Base-by-base conservation (phyloP, 2,888 invertebrate genomes). In the Conchocele bisecta region DNA sequence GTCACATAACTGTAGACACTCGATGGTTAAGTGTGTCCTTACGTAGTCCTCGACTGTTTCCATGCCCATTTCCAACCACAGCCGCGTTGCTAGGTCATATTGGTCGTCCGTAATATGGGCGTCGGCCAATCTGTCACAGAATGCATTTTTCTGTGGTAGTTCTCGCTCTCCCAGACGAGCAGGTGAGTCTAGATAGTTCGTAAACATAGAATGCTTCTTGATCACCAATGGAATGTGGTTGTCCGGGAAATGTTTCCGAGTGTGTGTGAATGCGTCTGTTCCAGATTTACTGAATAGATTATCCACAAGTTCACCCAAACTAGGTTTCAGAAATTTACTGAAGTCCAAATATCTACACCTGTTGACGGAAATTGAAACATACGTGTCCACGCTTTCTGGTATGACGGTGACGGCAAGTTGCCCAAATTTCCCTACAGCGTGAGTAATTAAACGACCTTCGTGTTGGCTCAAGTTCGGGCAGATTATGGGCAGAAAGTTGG, bases 1-100 rank as follows among this genome's bases (percentile, higher is more conserved):
- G 26, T 59, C 59, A n/a, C 31, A n/a, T 11, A 31, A 44, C 20
- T 48, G 44, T 2, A 59, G 48, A 26, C 59, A 44, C 15, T 59
- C 44, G 7, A 33, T 44, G 13, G 28, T 15, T 37, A 48, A 11
- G 26, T 28, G 6, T 5, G 35, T 13, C 24, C 31, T 44, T 15
- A 59, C 28, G 17, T 29, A 44, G 24, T 48, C 59, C 5, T 22
- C 46, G 17, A 48, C 31, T 48, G 13, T 48, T 24, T 13, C 48
- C 15, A 44, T 35, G 17, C 2, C 20, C 29, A 48, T 35, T n/a
- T 20, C 9, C 15, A 15, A 9, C 59, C 59, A 59, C 2, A 26
- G 20, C 11, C 31, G 5, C 6, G 13, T n/a, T 3, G 44, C 46
- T 9, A 20, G 15, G 1, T 46, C 48, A 17, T 59, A 59, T 5